phyloP scores from a whole-genome alignment of 2,888 invertebrate species.

The Ephialtes manifestator region DNA sequence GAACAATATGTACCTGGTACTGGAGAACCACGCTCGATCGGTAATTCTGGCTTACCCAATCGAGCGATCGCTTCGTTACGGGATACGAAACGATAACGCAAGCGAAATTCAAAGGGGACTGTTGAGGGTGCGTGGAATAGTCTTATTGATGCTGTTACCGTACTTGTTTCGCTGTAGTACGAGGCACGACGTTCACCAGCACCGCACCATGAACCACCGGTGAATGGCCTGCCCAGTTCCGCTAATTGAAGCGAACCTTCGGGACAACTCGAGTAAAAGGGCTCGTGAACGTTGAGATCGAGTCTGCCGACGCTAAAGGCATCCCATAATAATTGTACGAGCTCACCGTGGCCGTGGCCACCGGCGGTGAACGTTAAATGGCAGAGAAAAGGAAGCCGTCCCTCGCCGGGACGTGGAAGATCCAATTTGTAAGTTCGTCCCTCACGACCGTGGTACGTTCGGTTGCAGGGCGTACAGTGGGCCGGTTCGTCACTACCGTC shows the following conservation, averaged over 20 bases:
- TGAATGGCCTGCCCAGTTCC: conserved; percentile 94
- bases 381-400: conserved; percentile 94
- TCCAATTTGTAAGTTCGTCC: conserved; percentile 90
- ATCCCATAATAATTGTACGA: conserved; percentile 96
- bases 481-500: conserved; percentile 95
- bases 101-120: conserved; percentile 92
- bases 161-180: conserved; percentile 96
- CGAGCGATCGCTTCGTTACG: conserved; percentile 93
- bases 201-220: conserved; percentile 97
- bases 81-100: conserved; percentile 93
- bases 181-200: conserved; percentile 93
- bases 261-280: conserved; percentile 91
- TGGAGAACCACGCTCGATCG: conserved; percentile 93
- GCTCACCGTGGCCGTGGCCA: conserved; percentile 95
- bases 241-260: conserved; percentile 96
- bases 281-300: conserved; percentile 88
- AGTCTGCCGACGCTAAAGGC: conserved; percentile 95
- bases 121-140: conserved; percentile 91
- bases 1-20: conserved; percentile 95
- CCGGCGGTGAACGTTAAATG: conserved; percentile 97
- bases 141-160: conserved; percentile 94
- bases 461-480: conserved; percentile 94
- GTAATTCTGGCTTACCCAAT: conserved; percentile 92
- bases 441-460: conserved; percentile 96
- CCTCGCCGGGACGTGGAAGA: conserved; percentile 91